These are phyloP conservation scores for Monochamus saltuarius DNA, from an alignment of 1,140 invertebrate genomes.

Conservation along the genomic window DNA sequence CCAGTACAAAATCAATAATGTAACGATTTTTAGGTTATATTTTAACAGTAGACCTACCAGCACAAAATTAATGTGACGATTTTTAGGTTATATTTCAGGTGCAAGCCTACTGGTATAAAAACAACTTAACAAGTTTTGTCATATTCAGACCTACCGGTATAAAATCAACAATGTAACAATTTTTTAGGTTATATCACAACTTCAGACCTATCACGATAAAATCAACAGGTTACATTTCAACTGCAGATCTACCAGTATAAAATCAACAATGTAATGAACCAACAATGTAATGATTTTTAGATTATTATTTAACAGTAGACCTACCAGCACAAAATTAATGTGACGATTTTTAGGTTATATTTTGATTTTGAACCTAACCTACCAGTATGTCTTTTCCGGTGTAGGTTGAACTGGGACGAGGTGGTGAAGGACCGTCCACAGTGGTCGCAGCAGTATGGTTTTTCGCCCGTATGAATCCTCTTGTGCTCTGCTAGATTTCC, in stretches of 20 bases:
- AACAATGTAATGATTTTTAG: too few relatives aligned
- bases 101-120: too few relatives aligned
- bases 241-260: background rate
- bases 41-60: background rate
- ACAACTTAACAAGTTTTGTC: too few relatives aligned
- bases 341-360: background rate
- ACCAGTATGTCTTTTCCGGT: slow-evolving; percentile 63
- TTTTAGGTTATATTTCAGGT: background rate
- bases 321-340: background rate
- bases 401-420: slow-evolving; percentile 65
- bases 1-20: background rate
- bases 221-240: background rate
- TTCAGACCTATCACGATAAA: background rate
- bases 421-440: slow-evolving; percentile 73
- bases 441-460: slow-evolving; percentile 57
- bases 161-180: background rate
- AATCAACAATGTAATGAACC: background rate
- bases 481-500: slow-evolving; percentile 54
- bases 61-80: background rate
- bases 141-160: background rate
- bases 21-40: background rate
- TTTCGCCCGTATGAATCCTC: slow-evolving; percentile 45
- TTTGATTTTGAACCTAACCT: slow-evolving; percentile 56
- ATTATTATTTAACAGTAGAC: background rate
- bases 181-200: background rate